Evolutionary conservation across 2,113 vertebrate genomes (phyloP).

Genomic region (Mobula hypostoma): DNA sequence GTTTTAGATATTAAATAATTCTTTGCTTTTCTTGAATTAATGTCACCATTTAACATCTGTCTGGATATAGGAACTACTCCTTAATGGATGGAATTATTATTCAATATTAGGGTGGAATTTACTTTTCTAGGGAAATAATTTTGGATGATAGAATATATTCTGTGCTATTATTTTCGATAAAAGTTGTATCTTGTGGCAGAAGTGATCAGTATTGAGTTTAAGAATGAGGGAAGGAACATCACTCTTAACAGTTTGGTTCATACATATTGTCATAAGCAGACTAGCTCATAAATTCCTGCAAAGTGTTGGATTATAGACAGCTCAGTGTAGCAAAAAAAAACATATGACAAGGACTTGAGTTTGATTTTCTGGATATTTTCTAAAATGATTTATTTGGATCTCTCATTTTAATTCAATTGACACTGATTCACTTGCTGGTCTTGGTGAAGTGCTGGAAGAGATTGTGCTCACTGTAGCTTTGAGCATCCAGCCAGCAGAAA

Average conservation of each 20-base stretch:
- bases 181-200: background rate
- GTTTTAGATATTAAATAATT: background rate
- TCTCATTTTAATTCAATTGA: background rate
- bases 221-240: background rate
- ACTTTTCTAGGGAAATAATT: background rate
- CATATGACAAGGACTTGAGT: background rate
- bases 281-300: background rate
- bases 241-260: background rate
- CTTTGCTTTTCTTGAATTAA: background rate
- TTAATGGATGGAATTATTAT: background rate
- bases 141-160: background rate
- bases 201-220: background rate
- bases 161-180: background rate
- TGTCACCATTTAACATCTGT: background rate
- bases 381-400: background rate
- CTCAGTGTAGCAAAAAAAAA: background rate
- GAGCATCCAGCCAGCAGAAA: background rate
- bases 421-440: background rate
- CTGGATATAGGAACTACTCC: background rate
- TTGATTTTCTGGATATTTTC: background rate
- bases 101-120: background rate
- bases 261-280: background rate
- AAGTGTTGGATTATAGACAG: too few species aligned
- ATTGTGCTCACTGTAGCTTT: background rate
- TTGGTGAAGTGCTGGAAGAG: background rate